Evolutionary conservation across 2,797 vertebrate genomes (phyloP), one percentile per base, ranked within the genome.

Genomic region (Acipenser transmontanus): DNA sequence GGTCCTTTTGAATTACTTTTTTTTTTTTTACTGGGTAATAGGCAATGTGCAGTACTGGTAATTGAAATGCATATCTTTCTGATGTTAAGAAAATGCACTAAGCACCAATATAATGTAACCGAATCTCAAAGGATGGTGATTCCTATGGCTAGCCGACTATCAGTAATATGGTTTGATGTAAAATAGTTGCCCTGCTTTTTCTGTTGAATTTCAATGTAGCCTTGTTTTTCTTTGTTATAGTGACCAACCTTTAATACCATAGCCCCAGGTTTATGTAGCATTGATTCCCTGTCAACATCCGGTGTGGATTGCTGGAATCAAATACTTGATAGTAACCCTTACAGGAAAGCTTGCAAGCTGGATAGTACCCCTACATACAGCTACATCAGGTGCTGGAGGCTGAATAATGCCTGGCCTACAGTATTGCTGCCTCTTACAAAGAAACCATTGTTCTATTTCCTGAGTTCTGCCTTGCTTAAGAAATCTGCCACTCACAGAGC

Each of bases 391-490:
- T 61, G 3, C 67, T 70, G 62, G 4, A 61, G 34, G 20, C 66
- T 62, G 66, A 47, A 50, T 8, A 51, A 67, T 34, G 51, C 60
- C 47, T n/a, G 54, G 54, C 54, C 34, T 51, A n/a, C 12, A 34
- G 13, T 57, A 34, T 6, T 49, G 11, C 54, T 8, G 52, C 34
- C 20, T 2, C 20, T 49, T 8, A 14, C 65, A 66, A 66, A 61
- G 64, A 62, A 50, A 73, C 69, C n/a, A 61, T 69, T 71, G 47
- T 62, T 76, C 34, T 4, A 34, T 34, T 34, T 34, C 34, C 34
- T 1, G 4, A 34, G 34, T 34, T 34, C 71, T 64, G 70, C 73
- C 69, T 68, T 51, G 74, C 77, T 62, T 50, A n/a, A 66, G 34
- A 34, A 34, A 34, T 3, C 34, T 34, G 34, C 34, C 34, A 34